These are phyloP conservation scores for Dusona sp. DNA, from an alignment of 2,888 invertebrate species.

Conservation along the genomic window DNA sequence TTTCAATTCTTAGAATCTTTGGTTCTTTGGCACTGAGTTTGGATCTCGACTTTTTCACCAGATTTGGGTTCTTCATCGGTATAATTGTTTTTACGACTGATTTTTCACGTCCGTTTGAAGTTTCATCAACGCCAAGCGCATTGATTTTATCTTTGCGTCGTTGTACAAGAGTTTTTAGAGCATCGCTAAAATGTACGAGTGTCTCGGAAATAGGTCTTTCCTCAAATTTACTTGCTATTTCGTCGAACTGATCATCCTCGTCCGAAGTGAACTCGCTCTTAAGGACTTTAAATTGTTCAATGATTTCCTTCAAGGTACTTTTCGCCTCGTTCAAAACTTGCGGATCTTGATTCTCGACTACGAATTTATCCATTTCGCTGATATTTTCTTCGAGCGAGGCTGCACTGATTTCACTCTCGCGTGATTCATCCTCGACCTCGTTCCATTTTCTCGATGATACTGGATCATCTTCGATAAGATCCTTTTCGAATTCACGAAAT, in stretches of 20 bases:
- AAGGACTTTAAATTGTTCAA: slow-evolving; percentile 81
- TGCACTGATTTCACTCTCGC: slow-evolving; percentile 60
- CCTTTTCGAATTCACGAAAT: slow-evolving; percentile 82
- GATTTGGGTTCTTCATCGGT: slow-evolving; percentile 8
- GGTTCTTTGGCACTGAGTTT: slow-evolving; percentile 79
- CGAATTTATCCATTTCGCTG: slow-evolving; percentile 68
- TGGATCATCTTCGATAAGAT: slow-evolving; percentile 77
- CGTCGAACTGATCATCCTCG: slow-evolving; percentile 78
- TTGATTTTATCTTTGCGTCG: slow-evolving; percentile 72
- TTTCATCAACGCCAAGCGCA: slow-evolving; percentile 8
- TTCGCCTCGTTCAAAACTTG: slow-evolving; percentile 76
- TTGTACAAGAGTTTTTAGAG: slow-evolving; percentile 79
- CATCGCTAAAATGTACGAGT: slow-evolving; percentile 80
- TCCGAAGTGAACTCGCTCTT: slow-evolving; percentile 80
- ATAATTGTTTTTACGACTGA: slow-evolving; percentile 60
- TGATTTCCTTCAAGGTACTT: slow-evolving; percentile 80
- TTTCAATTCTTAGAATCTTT: slow-evolving; percentile 81
- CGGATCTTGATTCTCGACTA: slow-evolving; percentile 66
- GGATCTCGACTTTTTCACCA: slow-evolving; percentile 76
- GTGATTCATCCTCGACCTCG: slow-evolving; percentile 63
- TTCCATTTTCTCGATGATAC: slow-evolving; percentile 68
- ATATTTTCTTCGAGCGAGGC: slow-evolving; percentile 65
- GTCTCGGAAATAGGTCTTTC: slow-evolving; percentile 81
- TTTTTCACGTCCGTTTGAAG: slow-evolving; percentile 36
- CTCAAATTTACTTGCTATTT: slow-evolving; percentile 79